Conservation (phyloP, 1,140 invertebrate genomes). For the Drosophila bipectinata region DNA sequence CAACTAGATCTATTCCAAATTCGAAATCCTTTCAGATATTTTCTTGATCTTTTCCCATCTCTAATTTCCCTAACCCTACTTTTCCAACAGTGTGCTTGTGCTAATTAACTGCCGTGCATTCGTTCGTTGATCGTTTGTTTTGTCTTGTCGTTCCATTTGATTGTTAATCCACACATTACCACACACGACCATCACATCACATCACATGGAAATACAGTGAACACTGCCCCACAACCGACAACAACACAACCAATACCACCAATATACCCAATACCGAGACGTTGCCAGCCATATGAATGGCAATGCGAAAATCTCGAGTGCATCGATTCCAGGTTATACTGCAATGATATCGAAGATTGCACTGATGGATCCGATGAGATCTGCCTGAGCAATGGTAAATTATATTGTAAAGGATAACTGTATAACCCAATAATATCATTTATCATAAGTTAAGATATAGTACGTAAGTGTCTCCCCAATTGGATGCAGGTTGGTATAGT, state of each 20-base stretch:
- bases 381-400: slow-evolving; percentile 57
- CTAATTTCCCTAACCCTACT: neutral
- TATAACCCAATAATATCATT: neutral
- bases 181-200: slow-evolving; percentile 12
- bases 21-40: too few relatives aligned
- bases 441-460: slow-evolving; percentile 2
- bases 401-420: neutral
- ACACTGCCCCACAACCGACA: slow-evolving; percentile 5
- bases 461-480: slow-evolving; percentile 2
- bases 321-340: slow-evolving; percentile 84
- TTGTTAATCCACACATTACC: slow-evolving; percentile 26
- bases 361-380: slow-evolving; percentile 88
- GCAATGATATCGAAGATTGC: slow-evolving; percentile 89
- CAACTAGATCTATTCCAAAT: neutral
- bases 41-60: neutral
- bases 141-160: slow-evolving; percentile 51
- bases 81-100: neutral
- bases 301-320: slow-evolving; percentile 83
- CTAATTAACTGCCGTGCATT: slow-evolving; percentile 9
- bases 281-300: slow-evolving; percentile 76
- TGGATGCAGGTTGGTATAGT: slow-evolving; percentile 34
- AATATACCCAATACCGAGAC: slow-evolving; percentile 6
- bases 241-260: slow-evolving; percentile 15
- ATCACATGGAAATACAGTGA: slow-evolving; percentile 9
- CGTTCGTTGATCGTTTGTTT: slow-evolving; percentile 14